Percentiles rank a stretch among this genome's conserved stretches.
These are phyloP conservation scores for Crenuchus spilurus DNA, from an alignment of 2,797 vertebrate genomes.

Conservation along the genomic window DNA sequence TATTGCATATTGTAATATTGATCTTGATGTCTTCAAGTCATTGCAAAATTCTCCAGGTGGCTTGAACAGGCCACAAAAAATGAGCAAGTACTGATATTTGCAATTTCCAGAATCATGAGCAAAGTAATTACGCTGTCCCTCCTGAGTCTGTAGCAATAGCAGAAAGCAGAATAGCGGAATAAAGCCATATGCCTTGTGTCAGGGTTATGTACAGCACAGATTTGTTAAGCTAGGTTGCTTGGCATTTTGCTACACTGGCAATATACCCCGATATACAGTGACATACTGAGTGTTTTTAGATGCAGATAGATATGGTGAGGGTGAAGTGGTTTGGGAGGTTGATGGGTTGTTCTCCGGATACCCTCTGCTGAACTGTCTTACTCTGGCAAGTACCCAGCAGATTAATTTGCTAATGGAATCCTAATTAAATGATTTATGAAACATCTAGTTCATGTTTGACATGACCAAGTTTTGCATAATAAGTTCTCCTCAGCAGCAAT, in stretches of 20 bases:
- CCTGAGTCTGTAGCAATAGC: background rate
- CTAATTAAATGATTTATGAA: constrained; percentile 58
- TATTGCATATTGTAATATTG: no score
- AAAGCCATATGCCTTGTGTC: constrained; percentile 43
- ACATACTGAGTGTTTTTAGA: constrained; percentile 41
- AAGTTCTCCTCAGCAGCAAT: constrained; percentile 23
- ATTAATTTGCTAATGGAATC: constrained; percentile 49
- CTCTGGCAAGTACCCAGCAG: constrained; percentile 34
- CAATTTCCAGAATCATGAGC: background rate
- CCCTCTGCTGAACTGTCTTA: constrained; percentile 38
- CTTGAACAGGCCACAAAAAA: background rate
- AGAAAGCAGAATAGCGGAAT: background rate
- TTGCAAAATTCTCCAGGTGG: background rate
- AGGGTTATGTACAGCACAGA: constrained; percentile 7
- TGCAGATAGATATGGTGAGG: constrained; percentile 28
- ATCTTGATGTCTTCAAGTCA: no score
- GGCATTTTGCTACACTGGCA: constrained; percentile 17
- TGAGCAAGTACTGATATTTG: background rate
- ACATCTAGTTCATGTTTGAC: constrained; percentile 33
- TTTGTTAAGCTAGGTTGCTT: constrained; percentile 17
- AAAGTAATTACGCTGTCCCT: background rate
- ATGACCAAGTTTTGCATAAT: constrained; percentile 26
- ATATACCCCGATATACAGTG: constrained; percentile 19
- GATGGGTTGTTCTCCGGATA: constrained; percentile 35
- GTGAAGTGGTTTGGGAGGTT: background rate